Conservation (phyloP, 2,113 vertebrate genomes). For the Micromys minutus region DNA sequence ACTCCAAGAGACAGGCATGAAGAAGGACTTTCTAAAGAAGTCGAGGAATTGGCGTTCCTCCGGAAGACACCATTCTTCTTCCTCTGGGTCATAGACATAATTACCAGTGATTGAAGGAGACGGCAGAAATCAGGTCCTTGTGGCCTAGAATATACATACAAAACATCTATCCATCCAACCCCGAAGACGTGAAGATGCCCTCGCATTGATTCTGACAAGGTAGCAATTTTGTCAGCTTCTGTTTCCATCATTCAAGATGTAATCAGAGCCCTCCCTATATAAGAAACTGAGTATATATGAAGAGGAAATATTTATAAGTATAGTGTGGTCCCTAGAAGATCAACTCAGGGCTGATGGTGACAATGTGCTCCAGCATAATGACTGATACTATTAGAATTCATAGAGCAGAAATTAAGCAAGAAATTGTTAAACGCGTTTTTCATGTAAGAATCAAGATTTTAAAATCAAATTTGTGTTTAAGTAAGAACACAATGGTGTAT, state of each 20-base stretch:
- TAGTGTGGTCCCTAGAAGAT: not conserved
- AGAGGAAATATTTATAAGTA: not conserved
- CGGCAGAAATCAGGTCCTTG: not conserved
- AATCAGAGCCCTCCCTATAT: not conserved
- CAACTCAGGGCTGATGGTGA: not conserved
- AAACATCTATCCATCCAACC: not conserved
- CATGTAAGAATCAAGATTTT: not conserved
- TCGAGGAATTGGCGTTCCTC: not conserved
- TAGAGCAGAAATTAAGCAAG: not conserved
- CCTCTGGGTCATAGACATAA: not conserved
- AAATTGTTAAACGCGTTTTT: not conserved
- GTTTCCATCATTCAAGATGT: not conserved
- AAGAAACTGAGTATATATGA: not conserved
- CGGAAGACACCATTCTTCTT: not conserved
- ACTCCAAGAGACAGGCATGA: not conserved
- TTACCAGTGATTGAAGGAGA: not conserved
- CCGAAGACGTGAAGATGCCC: not conserved
- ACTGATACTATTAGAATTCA: not conserved
- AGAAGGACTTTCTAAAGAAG: not conserved
- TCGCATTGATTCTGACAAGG: not conserved
- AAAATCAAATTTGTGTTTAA: not conserved
- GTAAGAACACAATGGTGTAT: too few species aligned
- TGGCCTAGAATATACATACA: not conserved
- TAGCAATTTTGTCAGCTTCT: not conserved
- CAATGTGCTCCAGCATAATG: not conserved